Percentiles rank a stretch among this genome's conserved stretches.
Conservation (phyloP, 2,888 invertebrate species). For the Acleris cristana region DNA sequence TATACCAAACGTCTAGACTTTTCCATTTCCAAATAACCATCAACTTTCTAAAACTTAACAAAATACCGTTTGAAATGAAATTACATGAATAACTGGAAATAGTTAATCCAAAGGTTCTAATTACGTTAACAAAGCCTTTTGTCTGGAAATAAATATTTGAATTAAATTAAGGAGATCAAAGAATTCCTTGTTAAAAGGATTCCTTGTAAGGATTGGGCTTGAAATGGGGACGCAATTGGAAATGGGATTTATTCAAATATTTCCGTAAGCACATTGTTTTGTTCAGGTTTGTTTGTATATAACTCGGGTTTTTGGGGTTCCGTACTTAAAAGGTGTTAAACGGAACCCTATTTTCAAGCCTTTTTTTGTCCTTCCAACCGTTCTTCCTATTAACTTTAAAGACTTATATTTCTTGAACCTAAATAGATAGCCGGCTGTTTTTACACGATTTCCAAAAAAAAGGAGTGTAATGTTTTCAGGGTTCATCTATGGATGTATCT, state of each 20-base stretch:
- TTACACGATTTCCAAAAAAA: too few species aligned
- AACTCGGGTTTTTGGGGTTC: not conserved
- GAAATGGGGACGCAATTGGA: constrained; percentile 1
- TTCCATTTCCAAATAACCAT: too few species aligned
- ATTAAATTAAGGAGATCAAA: constrained; percentile 19
- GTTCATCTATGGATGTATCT: too few species aligned
- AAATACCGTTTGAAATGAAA: too few species aligned
- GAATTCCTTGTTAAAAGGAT: constrained; percentile 8
- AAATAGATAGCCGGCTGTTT: too few species aligned
- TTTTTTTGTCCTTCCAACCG: too few species aligned
- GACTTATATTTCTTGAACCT: too few species aligned
- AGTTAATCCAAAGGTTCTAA: constrained; percentile 1
- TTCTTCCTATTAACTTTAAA: too few species aligned
- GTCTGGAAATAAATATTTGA: constrained; percentile 19
- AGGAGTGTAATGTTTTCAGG: too few species aligned
- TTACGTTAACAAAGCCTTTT: constrained; percentile 12
- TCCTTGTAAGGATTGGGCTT: not conserved
- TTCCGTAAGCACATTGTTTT: not conserved
- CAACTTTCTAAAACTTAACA: too few species aligned
- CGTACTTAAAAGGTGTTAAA: not conserved
- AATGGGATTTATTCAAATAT: not conserved
- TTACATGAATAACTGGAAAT: not conserved
- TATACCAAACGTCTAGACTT: too few species aligned
- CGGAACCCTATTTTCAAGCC: too few species aligned
- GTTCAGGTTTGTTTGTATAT: not conserved